phyloP scores from a whole-genome alignment of 2,113 vertebrate species.

The Terrapene triunguis region DNA sequence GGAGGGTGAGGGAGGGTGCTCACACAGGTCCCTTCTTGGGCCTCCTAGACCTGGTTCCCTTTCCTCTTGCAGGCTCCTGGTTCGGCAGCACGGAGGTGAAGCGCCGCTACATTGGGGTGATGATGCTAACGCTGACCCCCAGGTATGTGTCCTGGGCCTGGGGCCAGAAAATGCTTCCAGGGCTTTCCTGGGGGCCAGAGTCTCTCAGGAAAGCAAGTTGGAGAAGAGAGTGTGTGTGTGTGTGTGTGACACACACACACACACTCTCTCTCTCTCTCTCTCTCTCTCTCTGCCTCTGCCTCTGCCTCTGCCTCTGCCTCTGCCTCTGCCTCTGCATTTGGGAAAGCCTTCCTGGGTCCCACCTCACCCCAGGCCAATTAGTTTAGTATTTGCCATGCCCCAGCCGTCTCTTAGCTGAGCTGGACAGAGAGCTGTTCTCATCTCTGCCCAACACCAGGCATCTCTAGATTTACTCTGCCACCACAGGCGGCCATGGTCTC shows the following conservation, averaged over 20 bases:
- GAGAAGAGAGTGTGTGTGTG: not conserved
- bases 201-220: not conserved
- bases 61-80: constrained; percentile 81
- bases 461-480: not conserved
- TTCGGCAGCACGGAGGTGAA: constrained; percentile 81
- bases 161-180: not conserved
- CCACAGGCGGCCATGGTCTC: not conserved
- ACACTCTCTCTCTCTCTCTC: no score
- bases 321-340: not conserved
- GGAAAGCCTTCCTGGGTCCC: not conserved
- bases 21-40: not conserved
- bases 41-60: fast-evolving
- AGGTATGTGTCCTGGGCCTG: constrained; percentile 79
- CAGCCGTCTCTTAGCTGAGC: not conserved
- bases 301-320: no score
- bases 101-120: constrained; percentile 94
- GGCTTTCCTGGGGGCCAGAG: not conserved
- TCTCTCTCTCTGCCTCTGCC: no score
- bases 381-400: no score
- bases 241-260: no score
- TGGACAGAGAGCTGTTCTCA: not conserved
- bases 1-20: not conserved
- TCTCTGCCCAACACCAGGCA: not conserved
- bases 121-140: constrained; percentile 94
- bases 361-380: not conserved